Conservation (phyloP, 2,888 invertebrate genomes). For the Ecliptopera silaceata region DNA sequence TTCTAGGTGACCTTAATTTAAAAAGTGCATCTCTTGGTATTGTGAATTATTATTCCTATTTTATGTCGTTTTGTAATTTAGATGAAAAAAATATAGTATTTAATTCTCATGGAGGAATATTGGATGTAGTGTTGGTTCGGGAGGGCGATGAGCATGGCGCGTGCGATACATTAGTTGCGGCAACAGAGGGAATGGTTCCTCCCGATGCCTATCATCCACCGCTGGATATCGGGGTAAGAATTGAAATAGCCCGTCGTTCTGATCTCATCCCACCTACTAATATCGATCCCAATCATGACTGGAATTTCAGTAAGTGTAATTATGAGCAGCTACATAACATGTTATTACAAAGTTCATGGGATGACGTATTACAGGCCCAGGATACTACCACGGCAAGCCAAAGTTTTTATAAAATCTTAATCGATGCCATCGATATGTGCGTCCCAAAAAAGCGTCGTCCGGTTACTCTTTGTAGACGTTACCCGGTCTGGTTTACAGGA, state of each 20-base stretch:
- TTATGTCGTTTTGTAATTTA: constrained; percentile 8
- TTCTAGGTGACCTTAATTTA: constrained; percentile 12
- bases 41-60: constrained; percentile 15
- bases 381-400: neutral
- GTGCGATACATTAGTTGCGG: neutral
- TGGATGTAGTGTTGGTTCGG: constrained; percentile 10
- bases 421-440: neutral
- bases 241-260: neutral
- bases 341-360: neutral
- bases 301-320: constrained; percentile 10
- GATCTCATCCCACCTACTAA: neutral
- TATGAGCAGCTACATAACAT: neutral
- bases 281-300: neutral
- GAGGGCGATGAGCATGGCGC: neutral
- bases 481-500: constrained; percentile 11
- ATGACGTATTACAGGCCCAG: neutral
- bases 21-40: constrained; percentile 9
- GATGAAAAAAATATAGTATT: neutral
- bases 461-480: neutral
- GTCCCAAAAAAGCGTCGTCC: constrained; percentile 7
- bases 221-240: neutral
- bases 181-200: constrained; percentile 3
- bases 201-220: constrained; percentile 9
- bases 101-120: constrained; percentile 2
- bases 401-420: neutral